Percentiles rank a stretch among this genome's conserved stretches.
phyloP scores from a whole-genome alignment of 2,888 invertebrate genomes.

The Agrochola lychnidis region DNA sequence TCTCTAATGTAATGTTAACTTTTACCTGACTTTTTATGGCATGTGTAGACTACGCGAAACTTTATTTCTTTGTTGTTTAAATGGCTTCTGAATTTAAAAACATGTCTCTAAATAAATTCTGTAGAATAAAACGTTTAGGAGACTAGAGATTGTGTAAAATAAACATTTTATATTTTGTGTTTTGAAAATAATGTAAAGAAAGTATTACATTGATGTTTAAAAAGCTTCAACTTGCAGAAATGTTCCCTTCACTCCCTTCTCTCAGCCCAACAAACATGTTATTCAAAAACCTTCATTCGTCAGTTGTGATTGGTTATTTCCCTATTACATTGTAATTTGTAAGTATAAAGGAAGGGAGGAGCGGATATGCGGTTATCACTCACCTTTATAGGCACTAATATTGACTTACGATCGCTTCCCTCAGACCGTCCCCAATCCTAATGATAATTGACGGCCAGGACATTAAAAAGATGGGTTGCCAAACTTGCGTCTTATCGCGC shows the following conservation, averaged over 20 bases:
- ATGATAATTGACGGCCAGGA: constrained; percentile 86
- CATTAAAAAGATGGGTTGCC: constrained; percentile 86
- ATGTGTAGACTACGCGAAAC: neutral
- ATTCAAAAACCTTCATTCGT: constrained; percentile 62
- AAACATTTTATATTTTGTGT: neutral
- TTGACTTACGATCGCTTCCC: constrained; percentile 83
- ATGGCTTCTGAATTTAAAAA: constrained; percentile 14
- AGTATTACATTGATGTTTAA: constrained; percentile 23
- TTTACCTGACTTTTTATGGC: constrained; percentile 50
- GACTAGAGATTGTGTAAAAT: no score
- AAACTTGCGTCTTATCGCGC: constrained; percentile 82
- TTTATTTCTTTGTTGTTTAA: constrained; percentile 23
- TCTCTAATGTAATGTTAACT: constrained; percentile 38
- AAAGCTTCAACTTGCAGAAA: constrained; percentile 12
- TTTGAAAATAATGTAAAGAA: neutral
- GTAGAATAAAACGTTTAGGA: neutral
- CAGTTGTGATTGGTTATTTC: constrained; percentile 73
- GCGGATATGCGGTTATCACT: constrained; percentile 83
- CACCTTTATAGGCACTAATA: constrained; percentile 89
- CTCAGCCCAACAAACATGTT: constrained; percentile 58
- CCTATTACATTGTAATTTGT: constrained; percentile 75
- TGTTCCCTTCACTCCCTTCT: neutral
- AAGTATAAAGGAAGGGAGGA: constrained; percentile 75
- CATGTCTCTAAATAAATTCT: neutral
- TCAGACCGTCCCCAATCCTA: constrained; percentile 79